These are phyloP conservation scores for Solenopsis fugax DNA, from an alignment of 1,140 invertebrate species.

Conservation along the genomic window DNA sequence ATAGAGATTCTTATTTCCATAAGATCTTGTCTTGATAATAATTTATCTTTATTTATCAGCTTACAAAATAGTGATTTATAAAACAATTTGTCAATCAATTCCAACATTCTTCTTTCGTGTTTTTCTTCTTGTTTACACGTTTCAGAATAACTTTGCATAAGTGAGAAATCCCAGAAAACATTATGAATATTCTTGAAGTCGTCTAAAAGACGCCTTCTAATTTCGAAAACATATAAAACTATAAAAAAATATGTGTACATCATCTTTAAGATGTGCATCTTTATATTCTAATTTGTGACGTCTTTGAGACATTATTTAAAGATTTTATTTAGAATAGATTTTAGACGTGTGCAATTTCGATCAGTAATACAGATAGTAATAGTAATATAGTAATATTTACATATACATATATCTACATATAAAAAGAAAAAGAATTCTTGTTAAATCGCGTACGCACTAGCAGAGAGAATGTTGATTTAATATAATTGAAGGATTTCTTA, in stretches of 20 bases:
- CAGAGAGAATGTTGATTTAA: neutral
- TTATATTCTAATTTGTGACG: neutral
- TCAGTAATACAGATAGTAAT: neutral
- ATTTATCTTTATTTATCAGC: neutral
- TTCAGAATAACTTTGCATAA: neutral
- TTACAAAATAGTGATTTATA: neutral
- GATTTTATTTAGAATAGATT: neutral
- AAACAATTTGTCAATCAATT: neutral
- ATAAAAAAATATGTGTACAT: neutral
- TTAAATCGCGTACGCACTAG: neutral
- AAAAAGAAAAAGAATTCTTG: neutral
- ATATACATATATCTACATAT: neutral
- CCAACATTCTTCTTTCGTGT: neutral
- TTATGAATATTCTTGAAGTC: neutral
- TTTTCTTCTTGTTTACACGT: neutral
- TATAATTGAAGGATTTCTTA: neutral
- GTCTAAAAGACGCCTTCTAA: neutral
- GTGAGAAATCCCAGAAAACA: neutral
- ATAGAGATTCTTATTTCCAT: neutral
- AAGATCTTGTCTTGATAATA: neutral
- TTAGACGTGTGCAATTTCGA: neutral
- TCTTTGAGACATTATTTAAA: neutral
- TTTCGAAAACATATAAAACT: neutral
- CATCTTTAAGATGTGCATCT: neutral
- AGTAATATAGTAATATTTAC: neutral